Percentiles rank a stretch among this genome's conserved stretches.
Conservation (phyloP, 2,888 invertebrate species). For the Trisateles emortualis region DNA sequence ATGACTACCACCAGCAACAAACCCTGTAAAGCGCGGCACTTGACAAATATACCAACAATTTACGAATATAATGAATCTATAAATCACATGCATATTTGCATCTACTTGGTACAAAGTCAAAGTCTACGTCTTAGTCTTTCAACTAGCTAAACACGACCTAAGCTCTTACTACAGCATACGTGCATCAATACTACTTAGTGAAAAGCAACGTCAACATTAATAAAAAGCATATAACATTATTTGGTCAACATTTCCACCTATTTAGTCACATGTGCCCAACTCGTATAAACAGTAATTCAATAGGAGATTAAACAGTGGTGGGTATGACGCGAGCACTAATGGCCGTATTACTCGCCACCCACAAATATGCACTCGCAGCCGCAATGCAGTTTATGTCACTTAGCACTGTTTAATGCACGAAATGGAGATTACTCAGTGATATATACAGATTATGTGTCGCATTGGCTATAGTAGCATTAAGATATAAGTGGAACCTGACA, state of each 20-base stretch:
- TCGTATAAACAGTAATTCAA: conserved; percentile 47
- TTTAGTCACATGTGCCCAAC: conserved; percentile 6
- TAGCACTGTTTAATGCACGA: conserved; percentile 43
- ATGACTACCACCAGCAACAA: too few species aligned
- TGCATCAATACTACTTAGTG: background rate
- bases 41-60: too few species aligned
- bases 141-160: too few species aligned
- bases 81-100: too few species aligned
- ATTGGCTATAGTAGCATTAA: too few species aligned
- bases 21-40: too few species aligned
- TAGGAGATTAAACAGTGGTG: conserved; percentile 50
- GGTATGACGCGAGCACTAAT: conserved; percentile 61
- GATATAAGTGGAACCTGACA: too few species aligned
- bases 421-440: background rate
- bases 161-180: background rate
- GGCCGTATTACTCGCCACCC: conserved; percentile 48
- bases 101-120: too few species aligned
- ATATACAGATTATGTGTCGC: background rate
- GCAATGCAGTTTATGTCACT: conserved; percentile 68
- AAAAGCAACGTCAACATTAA: background rate
- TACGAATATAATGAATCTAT: too few species aligned
- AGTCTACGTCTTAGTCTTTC: too few species aligned
- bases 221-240: background rate
- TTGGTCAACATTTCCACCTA: background rate
- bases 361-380: conserved; percentile 64